Conservation (phyloP, 2,113 vertebrate genomes). For the Rhinolophus sinicus region DNA sequence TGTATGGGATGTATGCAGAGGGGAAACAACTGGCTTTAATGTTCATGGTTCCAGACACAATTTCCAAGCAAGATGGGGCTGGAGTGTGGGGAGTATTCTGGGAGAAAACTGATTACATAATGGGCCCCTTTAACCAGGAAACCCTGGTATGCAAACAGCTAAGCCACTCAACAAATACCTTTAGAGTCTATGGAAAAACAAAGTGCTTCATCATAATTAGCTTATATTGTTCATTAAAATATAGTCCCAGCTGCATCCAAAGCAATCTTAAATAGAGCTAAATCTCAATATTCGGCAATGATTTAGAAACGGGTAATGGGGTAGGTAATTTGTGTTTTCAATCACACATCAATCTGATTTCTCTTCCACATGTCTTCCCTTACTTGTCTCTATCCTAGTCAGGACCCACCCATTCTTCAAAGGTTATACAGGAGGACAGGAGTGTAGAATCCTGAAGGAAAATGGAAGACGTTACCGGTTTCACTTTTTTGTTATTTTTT, state of each 20-base stretch:
- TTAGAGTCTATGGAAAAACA: slow-evolving; percentile 46
- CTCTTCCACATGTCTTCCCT: neutral
- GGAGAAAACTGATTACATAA: neutral
- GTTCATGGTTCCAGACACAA: neutral
- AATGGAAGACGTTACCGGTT: slow-evolving; percentile 35
- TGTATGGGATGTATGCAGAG: neutral
- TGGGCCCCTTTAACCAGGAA: neutral
- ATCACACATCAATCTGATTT: neutral
- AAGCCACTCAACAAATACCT: neutral
- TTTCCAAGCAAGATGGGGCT: neutral
- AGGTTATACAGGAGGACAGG: neutral
- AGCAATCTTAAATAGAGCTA: neutral
- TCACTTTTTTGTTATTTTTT: slow-evolving; percentile 50
- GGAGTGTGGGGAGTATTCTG: neutral
- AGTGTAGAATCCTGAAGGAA: neutral
- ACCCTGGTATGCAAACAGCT: neutral
- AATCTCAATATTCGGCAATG: neutral
- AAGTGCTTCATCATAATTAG: slow-evolving; percentile 44
- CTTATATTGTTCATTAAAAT: slow-evolving; percentile 49
- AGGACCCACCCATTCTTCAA: neutral
- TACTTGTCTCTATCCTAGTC: neutral
- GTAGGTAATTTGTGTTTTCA: neutral
- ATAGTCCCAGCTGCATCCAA: neutral
- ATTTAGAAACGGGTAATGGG: neutral
- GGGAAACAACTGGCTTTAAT: neutral